A percentile compares a stretch with the other conserved stretches of the same genome.
Conservation (phyloP, 2,888 invertebrate genomes). For the Galerucella pusilla region DNA sequence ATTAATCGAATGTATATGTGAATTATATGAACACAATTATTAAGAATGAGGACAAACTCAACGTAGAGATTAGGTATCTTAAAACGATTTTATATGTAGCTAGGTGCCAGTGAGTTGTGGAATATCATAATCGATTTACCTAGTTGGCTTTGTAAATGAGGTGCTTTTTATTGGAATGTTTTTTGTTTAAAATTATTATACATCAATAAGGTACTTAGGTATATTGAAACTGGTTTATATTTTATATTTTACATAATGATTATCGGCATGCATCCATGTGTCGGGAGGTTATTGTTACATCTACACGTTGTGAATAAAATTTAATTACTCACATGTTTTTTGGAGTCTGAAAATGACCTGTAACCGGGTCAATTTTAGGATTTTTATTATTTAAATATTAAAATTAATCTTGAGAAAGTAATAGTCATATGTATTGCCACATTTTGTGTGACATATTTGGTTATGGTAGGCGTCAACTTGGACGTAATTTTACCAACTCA, state of each 20-base stretch:
- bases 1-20: background rate
- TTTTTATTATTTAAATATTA: background rate
- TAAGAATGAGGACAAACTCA: constrained; percentile 24
- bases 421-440: background rate
- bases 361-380: background rate
- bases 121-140: constrained; percentile 30
- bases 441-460: background rate
- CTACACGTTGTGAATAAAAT: constrained; percentile 27
- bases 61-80: constrained; percentile 25
- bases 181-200: background rate
- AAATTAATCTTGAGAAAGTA: background rate
- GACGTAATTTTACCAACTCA: background rate
- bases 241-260: constrained; percentile 9
- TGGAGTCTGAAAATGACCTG: constrained; percentile 17
- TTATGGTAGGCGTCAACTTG: background rate
- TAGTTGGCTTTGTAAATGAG: background rate
- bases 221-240: background rate
- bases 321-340: constrained; percentile 24
- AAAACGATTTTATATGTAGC: constrained; percentile 14
- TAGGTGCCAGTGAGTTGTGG: constrained; percentile 19
- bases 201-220: background rate
- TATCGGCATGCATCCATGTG: constrained; percentile 22
- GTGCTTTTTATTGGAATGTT: constrained; percentile 1
- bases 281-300: constrained; percentile 27
- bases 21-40: constrained; percentile 12